These are phyloP conservation scores for Blastomussa wellsi DNA, from an alignment of 92 coral and sea anemone genomes.

Conservation along the genomic window DNA sequence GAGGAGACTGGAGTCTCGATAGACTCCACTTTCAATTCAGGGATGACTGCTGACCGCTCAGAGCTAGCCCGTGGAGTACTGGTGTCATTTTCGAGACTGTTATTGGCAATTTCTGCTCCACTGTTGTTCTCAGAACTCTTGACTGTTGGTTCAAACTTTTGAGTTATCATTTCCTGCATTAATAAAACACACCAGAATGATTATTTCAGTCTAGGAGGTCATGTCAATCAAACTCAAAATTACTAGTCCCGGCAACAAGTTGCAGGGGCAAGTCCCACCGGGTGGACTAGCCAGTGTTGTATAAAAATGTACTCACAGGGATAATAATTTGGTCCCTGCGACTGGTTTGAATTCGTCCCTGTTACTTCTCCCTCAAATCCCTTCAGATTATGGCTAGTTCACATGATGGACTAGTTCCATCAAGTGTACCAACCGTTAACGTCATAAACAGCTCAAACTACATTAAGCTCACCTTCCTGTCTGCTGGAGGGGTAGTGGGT, in stretches of 20 bases:
- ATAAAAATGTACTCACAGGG: no score
- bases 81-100: conserved; percentile 49
- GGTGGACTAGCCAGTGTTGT: no score
- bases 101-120: conserved; percentile 33
- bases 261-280: no score
- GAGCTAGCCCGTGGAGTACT: conserved; percentile 25
- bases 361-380: no score
- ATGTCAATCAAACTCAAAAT: no score
- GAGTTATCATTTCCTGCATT: conserved; percentile 54
- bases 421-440: neutral
- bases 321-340: no score
- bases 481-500: conserved; percentile 87
- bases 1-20: conserved; percentile 75
- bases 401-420: neutral
- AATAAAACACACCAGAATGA: neutral
- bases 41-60: conserved; percentile 49
- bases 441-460: neutral
- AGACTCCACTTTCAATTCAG: conserved; percentile 74
- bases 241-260: no score
- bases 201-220: no score
- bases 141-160: conserved; percentile 44
- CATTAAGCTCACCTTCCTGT: conserved; percentile 57
- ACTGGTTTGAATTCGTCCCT: no score
- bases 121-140: conserved; percentile 45
- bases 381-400: no score